Base-by-base conservation (phyloP, 2,888 invertebrate genomes). In the Caenorhabditis sinica region DNA sequence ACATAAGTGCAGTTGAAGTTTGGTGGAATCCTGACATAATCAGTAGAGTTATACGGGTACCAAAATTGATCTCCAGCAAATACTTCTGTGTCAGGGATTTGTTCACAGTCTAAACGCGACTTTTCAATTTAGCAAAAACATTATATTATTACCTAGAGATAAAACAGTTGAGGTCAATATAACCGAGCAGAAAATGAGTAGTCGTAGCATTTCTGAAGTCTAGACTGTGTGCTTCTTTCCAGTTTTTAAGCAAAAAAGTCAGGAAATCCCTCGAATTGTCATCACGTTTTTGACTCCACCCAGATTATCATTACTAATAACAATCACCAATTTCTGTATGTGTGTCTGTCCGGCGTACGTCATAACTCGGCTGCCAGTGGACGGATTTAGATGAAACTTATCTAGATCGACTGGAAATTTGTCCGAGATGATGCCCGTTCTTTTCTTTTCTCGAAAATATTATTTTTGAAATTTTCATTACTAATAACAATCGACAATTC, bases 1-100 rank as follows among this genome's bases (percentile, higher is more conserved):
- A 51, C 23, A 71, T 71, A 71, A 17, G 40, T 71, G 28, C 71
- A 71, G 40, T 71, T 40, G 56, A 71, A 71, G n/a, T 71, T 71
- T 0, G 71, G 40, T 28, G 71, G 71, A 40, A 71, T 58, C 11
- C 53, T 25, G 6, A 58, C 58, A 23, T 51, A 40, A 8, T 56
- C 23, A 13, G 71, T 17, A 15, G 56, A 23, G 17, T 58, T 71
- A 8, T 9, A 2, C 3, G 71, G 71, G 23, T 23, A 58, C 17
- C 17, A 71, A 17, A 71, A 71, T 11, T 43, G 15, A 36, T 40
- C 20, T 0, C 71, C 71, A 13, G 56, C 43, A 40, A 23, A 71
- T 17, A 71, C 56, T 25, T 71, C 15, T 3, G 58, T 25, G 43
- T 43, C 36, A 0, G 69, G 69, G 25, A 69, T 69, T 56, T 69